phyloP scores from a whole-genome alignment of 1,140 invertebrate genomes.

The Bombus impatiens region DNA sequence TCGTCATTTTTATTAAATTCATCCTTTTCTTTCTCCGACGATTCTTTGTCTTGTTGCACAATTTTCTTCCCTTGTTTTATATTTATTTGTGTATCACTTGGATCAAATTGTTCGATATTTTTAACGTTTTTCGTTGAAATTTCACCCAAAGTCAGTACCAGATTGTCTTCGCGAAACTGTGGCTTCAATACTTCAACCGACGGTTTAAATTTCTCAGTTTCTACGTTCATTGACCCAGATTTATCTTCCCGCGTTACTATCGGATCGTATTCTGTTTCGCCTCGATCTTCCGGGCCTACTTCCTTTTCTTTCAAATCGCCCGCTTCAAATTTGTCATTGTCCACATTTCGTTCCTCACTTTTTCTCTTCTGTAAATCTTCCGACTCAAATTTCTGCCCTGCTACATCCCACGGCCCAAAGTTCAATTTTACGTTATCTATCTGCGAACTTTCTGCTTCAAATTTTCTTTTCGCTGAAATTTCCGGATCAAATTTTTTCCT shows the following conservation, averaged over 20 bases:
- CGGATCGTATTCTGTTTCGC: no score
- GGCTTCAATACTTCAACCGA: neutral
- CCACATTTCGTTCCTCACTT: neutral
- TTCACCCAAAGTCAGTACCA: neutral
- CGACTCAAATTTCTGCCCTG: neutral
- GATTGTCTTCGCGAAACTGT: neutral
- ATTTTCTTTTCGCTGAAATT: neutral
- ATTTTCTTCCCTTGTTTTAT: neutral
- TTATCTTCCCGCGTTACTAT: neutral
- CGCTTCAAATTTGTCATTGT: neutral
- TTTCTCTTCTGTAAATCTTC: neutral
- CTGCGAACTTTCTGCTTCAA: neutral
- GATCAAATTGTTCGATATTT: neutral
- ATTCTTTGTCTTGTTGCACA: neutral
- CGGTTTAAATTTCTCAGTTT: no score
- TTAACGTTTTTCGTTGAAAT: neutral
- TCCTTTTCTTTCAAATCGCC: neutral
- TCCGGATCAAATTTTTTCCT: neutral
- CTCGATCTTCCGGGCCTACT: no score
- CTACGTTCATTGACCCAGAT: neutral
- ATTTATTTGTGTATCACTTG: accelerated
- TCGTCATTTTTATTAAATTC: no score
- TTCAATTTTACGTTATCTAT: neutral
- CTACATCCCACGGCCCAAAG: no score
- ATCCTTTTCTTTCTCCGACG: accelerated